Evolutionary conservation across 2,797 vertebrate species (phyloP).

Genomic region (Malacoraja senta): DNA sequence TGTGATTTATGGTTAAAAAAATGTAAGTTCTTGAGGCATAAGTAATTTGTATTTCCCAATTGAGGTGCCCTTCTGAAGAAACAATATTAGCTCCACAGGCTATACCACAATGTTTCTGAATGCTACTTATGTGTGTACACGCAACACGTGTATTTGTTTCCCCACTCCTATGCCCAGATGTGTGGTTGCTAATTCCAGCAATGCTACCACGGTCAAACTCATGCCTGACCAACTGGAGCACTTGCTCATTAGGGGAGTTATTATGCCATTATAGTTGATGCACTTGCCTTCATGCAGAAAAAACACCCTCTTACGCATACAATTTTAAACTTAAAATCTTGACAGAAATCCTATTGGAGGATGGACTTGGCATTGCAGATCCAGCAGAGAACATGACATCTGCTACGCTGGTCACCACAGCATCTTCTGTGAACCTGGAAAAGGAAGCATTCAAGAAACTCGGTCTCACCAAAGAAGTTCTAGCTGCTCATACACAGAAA

Average conservation of each 20-base stretch:
- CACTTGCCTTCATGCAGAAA: neutral
- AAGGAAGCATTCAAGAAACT: slow-evolving; percentile 75
- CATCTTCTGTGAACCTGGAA: slow-evolving; percentile 62
- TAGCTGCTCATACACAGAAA: slow-evolving; percentile 86
- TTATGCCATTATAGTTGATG: neutral
- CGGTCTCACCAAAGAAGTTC: slow-evolving; percentile 84
- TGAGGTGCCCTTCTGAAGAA: too few relatives aligned
- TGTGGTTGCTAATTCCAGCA: neutral
- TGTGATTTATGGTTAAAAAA: too few relatives aligned
- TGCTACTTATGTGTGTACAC: neutral
- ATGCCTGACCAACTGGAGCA: neutral
- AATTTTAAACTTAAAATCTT: neutral
- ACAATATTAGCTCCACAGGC: too few relatives aligned
- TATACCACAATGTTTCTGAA: neutral
- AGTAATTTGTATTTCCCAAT: too few relatives aligned
- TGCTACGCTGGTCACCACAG: slow-evolving; percentile 49
- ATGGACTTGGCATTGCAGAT: slow-evolving; percentile 62
- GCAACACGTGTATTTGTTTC: neutral
- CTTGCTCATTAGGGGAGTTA: neutral
- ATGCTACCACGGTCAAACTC: neutral
- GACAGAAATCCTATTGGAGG: slow-evolving; percentile 73
- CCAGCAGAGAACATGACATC: slow-evolving; percentile 58
- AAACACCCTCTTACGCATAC: too few relatives aligned
- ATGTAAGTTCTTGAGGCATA: too few relatives aligned
- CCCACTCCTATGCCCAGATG: neutral